Base-by-base conservation (phyloP, 2,113 vertebrate species). In the Lucifuga dentata region DNA sequence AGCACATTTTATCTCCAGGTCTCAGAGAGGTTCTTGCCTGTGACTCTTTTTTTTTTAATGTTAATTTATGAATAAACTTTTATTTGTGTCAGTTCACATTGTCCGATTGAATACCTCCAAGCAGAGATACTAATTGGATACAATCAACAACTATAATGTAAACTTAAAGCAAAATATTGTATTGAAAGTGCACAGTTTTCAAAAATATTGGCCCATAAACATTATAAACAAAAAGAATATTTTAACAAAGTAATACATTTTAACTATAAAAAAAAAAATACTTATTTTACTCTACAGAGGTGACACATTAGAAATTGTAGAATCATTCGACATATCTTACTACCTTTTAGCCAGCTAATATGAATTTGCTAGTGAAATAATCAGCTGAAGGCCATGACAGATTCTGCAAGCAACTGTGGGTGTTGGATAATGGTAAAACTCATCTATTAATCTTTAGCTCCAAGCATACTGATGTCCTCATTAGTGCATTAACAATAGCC, bases 1-100 rank as follows among this genome's bases (percentile, higher is more conserved):
- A 68, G 74, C 77, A 60, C 39, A 62, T 71, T 69, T 49, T 11
- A 56, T 78, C 62, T 71, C 41, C 20, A 69, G 58, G 26, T 29
- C 26, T 7, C 26, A 29, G n/a, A 66, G 62, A 76, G 45, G 20
- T 44, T 13, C 52, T 20, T 40, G 35, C 32, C 45, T 23, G n/a
- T 35, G 41, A 52, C 36, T 29, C 33, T 51, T 46, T 67, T 50
- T 49, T 35, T 67, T 50, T 49, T 35, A 8, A 65, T 48, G 26
- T 53, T 9, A 61, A 46, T 65, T 78, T 39, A 43, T 35, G 57
- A 46, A 58, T 72, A 21, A 11, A 24, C 57, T 49, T 49, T 36
- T 36, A 41, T 33, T n/a, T 40, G 1, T 39, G 36, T 29, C 29
- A 16, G 55, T 57, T 53, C 12, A 48, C 39, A 46, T 41, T 55